phyloP scores from a whole-genome alignment of 2,113 vertebrate species.

The Gavia stellata region DNA sequence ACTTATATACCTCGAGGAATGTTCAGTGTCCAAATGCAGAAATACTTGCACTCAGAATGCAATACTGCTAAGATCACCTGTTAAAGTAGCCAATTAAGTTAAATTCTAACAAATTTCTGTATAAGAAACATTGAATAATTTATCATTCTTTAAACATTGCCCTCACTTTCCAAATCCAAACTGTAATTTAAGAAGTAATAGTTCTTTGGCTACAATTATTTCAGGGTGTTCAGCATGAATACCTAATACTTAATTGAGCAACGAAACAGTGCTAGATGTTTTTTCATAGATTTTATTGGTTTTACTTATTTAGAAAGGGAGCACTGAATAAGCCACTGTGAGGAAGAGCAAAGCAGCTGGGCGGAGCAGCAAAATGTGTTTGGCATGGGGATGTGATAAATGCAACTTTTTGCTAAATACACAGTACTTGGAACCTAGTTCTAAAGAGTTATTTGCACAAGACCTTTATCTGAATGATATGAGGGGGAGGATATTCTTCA shows the following conservation, averaged over 20 bases:
- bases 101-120: not conserved
- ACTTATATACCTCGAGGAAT: not conserved
- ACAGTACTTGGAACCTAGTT: not conserved
- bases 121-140: not conserved
- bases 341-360: not conserved
- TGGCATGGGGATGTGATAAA: not conserved
- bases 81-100: not conserved
- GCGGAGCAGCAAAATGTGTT: not conserved
- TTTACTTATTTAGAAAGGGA: not conserved
- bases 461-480: conserved; percentile 13
- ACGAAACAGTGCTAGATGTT: not conserved
- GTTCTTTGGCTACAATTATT: not conserved
- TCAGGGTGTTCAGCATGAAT: not conserved
- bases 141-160: not conserved
- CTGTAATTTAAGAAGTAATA: not conserved
- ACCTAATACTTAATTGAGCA: not conserved
- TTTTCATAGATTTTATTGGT: not conserved
- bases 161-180: not conserved
- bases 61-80: not conserved
- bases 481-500: conserved; percentile 10
- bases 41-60: not conserved
- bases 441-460: conserved; percentile 35
- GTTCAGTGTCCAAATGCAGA: not conserved
- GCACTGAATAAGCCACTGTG: not conserved
- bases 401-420: conserved; percentile 33